Conservation (phyloP, 2,888 invertebrate genomes). For the Volucella inanis region DNA sequence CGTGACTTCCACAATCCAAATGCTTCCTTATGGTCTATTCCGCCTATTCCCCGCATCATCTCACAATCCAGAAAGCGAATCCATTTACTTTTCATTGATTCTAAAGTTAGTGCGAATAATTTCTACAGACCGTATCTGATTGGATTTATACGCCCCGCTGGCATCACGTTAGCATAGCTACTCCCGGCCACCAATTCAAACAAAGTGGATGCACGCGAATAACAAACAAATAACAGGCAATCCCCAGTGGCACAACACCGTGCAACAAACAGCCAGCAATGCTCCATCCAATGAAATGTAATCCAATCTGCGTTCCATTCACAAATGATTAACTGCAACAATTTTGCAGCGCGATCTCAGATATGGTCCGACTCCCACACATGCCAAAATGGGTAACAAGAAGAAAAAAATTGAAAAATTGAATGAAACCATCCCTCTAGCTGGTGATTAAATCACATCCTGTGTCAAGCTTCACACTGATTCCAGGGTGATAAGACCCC, state of each 20-base stretch:
- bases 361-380: slow-evolving; percentile 18
- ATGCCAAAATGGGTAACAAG: slow-evolving; percentile 4
- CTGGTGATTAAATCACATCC: slow-evolving; percentile 26
- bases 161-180: slow-evolving; percentile 31
- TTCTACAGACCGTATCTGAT: slow-evolving; percentile 45
- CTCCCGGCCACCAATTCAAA: slow-evolving; percentile 3
- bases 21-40: slow-evolving; percentile 25
- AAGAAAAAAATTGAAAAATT: neutral
- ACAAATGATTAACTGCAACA: slow-evolving; percentile 54
- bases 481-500: slow-evolving; percentile 45
- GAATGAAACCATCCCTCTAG: slow-evolving; percentile 6
- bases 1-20: too few relatives aligned
- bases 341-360: slow-evolving; percentile 14
- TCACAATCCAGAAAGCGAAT: too few relatives aligned
- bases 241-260: slow-evolving; percentile 24
- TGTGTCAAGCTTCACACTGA: slow-evolving; percentile 42
- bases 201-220: slow-evolving; percentile 36
- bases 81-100: slow-evolving; percentile 32
- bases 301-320: slow-evolving; percentile 58
- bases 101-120: slow-evolving; percentile 35
- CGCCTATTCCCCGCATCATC: too few relatives aligned
- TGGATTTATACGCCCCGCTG: slow-evolving; percentile 56
- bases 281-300: slow-evolving; percentile 39
- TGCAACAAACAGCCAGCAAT: slow-evolving; percentile 14
- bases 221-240: slow-evolving; percentile 51